Evolutionary conservation across 2,113 vertebrate genomes (phyloP).

Genomic region (Ophthalmolycus amberensis): DNA sequence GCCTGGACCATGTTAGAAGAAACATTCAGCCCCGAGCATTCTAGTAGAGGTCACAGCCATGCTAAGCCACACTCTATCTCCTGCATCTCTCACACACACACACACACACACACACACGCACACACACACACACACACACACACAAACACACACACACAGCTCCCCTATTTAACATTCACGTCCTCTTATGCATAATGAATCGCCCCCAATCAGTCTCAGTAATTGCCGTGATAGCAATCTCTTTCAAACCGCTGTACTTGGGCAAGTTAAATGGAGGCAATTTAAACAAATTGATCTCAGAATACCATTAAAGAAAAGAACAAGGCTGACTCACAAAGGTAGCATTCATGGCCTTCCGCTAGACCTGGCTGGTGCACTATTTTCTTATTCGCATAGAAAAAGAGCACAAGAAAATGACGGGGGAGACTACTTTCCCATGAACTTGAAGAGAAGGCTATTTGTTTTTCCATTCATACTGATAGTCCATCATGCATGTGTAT

Average conservation of each 20-base stretch:
- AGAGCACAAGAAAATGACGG: slow-evolving; percentile 5
- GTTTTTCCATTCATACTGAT: slow-evolving; percentile 40
- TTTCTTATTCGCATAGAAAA: slow-evolving; percentile 39
- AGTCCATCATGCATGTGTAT: slow-evolving; percentile 9
- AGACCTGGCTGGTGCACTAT: slow-evolving; percentile 27
- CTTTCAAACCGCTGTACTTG: slow-evolving; percentile 64
- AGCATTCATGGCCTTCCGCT: slow-evolving; percentile 50
- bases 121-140: slow-evolving; percentile 8
- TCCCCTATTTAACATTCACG: slow-evolving; percentile 67
- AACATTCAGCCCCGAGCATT: slow-evolving; percentile 32
- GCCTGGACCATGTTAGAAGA: slow-evolving; percentile 19
- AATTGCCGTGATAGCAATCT: slow-evolving; percentile 83
- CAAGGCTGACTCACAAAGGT: slow-evolving; percentile 63
- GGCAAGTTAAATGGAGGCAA: slow-evolving; percentile 82
- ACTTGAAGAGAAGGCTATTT: slow-evolving; percentile 40
- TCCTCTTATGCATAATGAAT: slow-evolving; percentile 83
- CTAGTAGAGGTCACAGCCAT: slow-evolving; percentile 62
- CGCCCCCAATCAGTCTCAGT: slow-evolving; percentile 77
- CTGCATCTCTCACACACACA: slow-evolving; percentile 57
- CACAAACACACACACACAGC: slow-evolving; percentile 1
- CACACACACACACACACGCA: slow-evolving; percentile 7
- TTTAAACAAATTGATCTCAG: slow-evolving; percentile 84
- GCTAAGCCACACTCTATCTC: slow-evolving; percentile 69
- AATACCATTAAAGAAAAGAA: slow-evolving; percentile 81
- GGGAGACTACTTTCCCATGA: slow-evolving; percentile 54